Evolutionary conservation across 2,888 invertebrate species (phyloP).

Genomic region (Hedychridium roseum): DNA sequence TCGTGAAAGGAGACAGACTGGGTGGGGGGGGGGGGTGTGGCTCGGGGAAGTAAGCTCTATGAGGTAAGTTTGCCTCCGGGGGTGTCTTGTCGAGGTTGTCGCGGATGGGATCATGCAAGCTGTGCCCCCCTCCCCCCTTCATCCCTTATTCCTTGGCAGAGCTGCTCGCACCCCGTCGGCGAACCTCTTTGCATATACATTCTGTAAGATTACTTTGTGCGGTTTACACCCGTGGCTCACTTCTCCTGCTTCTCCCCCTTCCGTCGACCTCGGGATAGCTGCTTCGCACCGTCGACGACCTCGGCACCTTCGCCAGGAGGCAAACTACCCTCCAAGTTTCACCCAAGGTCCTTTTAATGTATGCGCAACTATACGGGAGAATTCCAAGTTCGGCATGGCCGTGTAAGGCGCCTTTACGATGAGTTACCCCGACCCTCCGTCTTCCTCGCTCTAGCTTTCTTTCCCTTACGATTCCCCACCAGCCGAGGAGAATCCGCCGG

Average conservation of each 20-base stretch:
- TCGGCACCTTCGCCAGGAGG: slow-evolving; percentile 46
- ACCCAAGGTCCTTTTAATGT: slow-evolving; percentile 58
- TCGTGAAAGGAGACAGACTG: not conserved
- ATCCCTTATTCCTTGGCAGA: slow-evolving; percentile 20
- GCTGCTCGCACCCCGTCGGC: slow-evolving; percentile 13
- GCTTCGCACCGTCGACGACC: slow-evolving; percentile 31
- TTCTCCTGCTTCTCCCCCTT: slow-evolving; percentile 23
- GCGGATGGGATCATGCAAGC: slow-evolving; percentile 58
- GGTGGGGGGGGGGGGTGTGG: slow-evolving; percentile 27
- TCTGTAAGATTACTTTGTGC: slow-evolving; percentile 65
- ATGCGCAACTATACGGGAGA: slow-evolving; percentile 59
- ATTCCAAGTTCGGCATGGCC: slow-evolving; percentile 57
- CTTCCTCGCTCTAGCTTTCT: slow-evolving; percentile 10
- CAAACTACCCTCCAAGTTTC: slow-evolving; percentile 61
- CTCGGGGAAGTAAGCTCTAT: slow-evolving; percentile 25
- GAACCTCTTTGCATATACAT: slow-evolving; percentile 64
- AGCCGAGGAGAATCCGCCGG: slow-evolving; percentile 24
- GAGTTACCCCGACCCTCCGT: slow-evolving; percentile 27
- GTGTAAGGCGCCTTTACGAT: slow-evolving; percentile 48
- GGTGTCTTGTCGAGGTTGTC: slow-evolving; percentile 59
- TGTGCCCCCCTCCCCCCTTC: slow-evolving; percentile 42
- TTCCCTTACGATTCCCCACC: not conserved
- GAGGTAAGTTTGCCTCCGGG: slow-evolving; percentile 51
- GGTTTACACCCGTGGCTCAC: slow-evolving; percentile 58
- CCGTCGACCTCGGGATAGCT: slow-evolving; percentile 28